Percentiles rank a stretch among this genome's conserved stretches.
Evolutionary conservation across 2,113 vertebrate species (phyloP).

Genomic region (Rhabdornis inornatus): DNA sequence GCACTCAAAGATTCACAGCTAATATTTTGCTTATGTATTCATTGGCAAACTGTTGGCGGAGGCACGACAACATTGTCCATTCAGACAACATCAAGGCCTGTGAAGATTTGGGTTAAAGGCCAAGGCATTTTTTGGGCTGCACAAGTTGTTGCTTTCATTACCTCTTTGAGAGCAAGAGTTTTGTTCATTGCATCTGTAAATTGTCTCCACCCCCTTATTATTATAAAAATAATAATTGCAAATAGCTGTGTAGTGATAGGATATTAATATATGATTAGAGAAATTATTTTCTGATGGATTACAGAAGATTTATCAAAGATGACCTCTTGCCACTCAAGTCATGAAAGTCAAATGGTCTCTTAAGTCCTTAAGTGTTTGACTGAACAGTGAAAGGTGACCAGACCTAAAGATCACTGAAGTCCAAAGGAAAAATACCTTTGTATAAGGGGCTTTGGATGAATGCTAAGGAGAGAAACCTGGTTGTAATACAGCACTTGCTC

Average conservation of each 20-base stretch:
- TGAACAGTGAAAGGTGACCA: neutral
- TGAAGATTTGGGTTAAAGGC: neutral
- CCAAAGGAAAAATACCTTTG: neutral
- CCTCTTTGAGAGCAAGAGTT: neutral
- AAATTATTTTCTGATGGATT: neutral
- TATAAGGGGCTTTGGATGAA: neutral
- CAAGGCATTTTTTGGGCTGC: neutral
- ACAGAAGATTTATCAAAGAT: neutral
- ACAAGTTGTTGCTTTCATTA: neutral
- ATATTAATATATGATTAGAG: neutral
- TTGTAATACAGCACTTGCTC: neutral
- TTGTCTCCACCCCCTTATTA: neutral
- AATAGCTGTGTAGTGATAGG: slow-evolving; percentile 6
- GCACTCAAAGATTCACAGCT: neutral
- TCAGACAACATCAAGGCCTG: neutral
- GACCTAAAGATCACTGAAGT: neutral
- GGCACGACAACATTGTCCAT: neutral
- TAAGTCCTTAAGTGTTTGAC: neutral
- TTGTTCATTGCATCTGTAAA: neutral
- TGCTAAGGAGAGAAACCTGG: neutral
- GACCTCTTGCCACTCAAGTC: neutral
- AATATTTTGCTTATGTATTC: neutral
- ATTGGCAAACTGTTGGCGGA: neutral
- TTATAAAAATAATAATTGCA: neutral
- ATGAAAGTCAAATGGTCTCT: neutral